Evolutionary conservation across 2,797 vertebrate genomes (phyloP).

Genomic region (Girardinus metallicus): DNA sequence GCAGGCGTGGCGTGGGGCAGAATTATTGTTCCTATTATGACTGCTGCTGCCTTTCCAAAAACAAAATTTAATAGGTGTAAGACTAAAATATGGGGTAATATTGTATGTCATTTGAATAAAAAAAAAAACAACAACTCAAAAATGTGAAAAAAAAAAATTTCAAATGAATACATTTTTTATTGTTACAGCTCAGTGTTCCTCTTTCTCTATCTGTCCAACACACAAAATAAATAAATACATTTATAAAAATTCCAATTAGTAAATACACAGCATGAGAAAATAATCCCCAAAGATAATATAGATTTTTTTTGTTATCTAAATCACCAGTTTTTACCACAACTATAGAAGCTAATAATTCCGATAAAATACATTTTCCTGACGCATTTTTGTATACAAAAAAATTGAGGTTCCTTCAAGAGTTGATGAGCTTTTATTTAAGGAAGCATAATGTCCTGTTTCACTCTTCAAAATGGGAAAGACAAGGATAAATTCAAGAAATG

Average conservation of each 20-base stretch:
- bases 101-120: not conserved
- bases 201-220: not conserved
- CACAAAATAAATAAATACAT: not conserved
- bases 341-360: not conserved
- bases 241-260: not conserved
- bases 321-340: not conserved
- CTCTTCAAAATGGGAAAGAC: not conserved
- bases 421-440: not conserved
- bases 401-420: not conserved
- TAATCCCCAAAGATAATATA: not conserved
- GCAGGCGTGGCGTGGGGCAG: not conserved
- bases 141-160: not conserved
- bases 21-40: not conserved
- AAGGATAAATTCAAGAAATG: not conserved
- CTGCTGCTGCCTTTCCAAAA: not conserved
- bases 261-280: not conserved
- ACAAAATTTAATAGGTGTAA: not conserved
- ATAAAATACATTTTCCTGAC: not conserved
- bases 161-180: not conserved
- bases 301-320: not conserved
- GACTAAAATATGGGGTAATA: not conserved
- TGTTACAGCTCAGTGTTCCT: not conserved
- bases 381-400: not conserved
- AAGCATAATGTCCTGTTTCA: not conserved
- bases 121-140: too few relatives aligned